A percentile compares a stretch with the other conserved stretches of the same genome.
Conservation (phyloP, 2,888 invertebrate species). For the Linhomoeus sp. region DNA sequence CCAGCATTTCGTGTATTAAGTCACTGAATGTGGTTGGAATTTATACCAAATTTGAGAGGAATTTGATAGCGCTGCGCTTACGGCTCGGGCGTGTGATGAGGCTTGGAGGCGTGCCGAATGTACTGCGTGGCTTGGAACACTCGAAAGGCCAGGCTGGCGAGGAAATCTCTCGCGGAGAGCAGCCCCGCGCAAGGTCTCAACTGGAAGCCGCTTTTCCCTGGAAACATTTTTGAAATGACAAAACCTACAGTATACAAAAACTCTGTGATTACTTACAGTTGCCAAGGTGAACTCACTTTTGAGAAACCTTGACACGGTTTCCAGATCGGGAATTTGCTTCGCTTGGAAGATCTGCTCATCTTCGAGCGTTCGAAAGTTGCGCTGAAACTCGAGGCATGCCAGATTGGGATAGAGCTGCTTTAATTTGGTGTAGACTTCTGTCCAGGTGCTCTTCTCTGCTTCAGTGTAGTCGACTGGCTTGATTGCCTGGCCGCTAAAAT, state of each 20-base stretch:
- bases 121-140: conserved; percentile 71
- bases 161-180: conserved; percentile 86
- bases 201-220: conserved; percentile 86
- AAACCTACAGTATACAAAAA: background rate
- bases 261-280: no score
- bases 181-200: conserved; percentile 91
- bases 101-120: conserved; percentile 76
- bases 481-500: conserved; percentile 64
- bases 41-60: no score
- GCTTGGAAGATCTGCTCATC: conserved; percentile 69
- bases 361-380: conserved; percentile 62
- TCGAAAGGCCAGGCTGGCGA: conserved; percentile 52
- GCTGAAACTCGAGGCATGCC: conserved; percentile 37
- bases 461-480: conserved; percentile 68
- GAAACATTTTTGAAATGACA: background rate
- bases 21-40: conserved; percentile 42
- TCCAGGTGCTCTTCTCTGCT: conserved; percentile 78
- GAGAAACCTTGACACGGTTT: conserved; percentile 80
- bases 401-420: conserved; percentile 71
- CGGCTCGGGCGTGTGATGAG: conserved; percentile 94
- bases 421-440: conserved; percentile 72
- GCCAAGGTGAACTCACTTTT: no score
- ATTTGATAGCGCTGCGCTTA: no score
- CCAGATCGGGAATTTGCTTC: conserved; percentile 74
- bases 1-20: conserved; percentile 81